A percentile compares a stretch with the other conserved stretches of the same genome.
Evolutionary conservation across 2,797 vertebrate genomes (phyloP).

Genomic region (Okamejei kenojei): DNA sequence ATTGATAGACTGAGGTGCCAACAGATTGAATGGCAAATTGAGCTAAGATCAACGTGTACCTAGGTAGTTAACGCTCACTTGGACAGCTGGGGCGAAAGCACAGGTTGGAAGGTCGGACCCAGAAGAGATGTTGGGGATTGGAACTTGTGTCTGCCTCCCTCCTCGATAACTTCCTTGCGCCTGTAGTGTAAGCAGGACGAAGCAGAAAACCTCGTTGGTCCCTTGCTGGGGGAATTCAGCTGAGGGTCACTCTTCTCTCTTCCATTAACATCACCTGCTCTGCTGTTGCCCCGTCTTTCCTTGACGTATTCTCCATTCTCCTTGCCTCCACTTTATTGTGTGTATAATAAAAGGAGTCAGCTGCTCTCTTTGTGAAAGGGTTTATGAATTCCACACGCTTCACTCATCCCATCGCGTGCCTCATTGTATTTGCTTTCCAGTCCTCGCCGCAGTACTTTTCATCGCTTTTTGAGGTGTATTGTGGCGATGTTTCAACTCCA

Average conservation of each 20-base stretch:
- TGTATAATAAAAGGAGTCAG: no score
- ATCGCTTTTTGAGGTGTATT: background rate
- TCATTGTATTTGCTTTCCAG: background rate
- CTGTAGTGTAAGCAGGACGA: background rate
- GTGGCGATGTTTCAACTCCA: background rate
- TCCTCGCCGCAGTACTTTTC: background rate
- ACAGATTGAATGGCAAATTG: background rate
- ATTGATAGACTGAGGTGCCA: background rate
- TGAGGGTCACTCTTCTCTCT: background rate
- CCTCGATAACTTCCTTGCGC: background rate
- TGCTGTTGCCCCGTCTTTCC: background rate
- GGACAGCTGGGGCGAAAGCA: background rate
- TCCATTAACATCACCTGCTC: background rate
- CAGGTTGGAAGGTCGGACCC: background rate
- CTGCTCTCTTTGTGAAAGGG: background rate
- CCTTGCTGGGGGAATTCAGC: background rate
- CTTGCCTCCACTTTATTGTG: background rate
- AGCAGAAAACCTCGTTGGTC: background rate
- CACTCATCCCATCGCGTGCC: no score
- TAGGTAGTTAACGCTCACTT: background rate
- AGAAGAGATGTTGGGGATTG: no score
- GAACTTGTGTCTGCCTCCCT: background rate
- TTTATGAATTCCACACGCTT: background rate
- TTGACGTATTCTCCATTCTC: background rate
- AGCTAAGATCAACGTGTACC: background rate